Conservation (phyloP, 2,888 invertebrate genomes). For the Lasiommata megera region DNA sequence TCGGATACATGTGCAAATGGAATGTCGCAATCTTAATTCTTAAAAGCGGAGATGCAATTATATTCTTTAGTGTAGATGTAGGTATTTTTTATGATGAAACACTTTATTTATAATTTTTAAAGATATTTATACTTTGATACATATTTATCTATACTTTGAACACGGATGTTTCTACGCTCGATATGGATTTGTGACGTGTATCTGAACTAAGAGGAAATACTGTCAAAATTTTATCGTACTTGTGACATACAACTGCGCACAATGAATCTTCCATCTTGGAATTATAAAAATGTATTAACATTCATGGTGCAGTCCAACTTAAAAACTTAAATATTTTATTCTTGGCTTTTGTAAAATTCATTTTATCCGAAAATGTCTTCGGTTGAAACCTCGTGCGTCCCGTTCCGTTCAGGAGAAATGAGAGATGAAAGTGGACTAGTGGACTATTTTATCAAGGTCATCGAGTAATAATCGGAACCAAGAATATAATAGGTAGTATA, state of each 20-base stretch:
- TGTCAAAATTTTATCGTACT: conserved; percentile 21
- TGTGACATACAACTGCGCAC: conserved; percentile 38
- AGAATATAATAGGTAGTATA: too few species aligned
- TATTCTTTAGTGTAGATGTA: conserved; percentile 6
- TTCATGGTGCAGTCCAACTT: conserved; percentile 30
- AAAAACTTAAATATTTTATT: too few species aligned
- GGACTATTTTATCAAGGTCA: too few species aligned
- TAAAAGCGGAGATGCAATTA: not conserved
- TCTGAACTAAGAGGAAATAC: conserved; percentile 14
- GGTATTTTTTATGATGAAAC: conserved; percentile 2
- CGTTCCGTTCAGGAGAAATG: too few species aligned
- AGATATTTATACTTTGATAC: conserved; percentile 9
- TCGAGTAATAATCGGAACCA: too few species aligned
- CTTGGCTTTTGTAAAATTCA: too few species aligned
- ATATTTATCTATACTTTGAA: not conserved
- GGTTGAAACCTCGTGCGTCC: too few species aligned
- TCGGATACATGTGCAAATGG: conserved; percentile 37
- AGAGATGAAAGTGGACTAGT: too few species aligned
- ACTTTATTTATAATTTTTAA: conserved; percentile 15
- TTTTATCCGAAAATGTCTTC: too few species aligned
- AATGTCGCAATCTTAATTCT: conserved; percentile 2
- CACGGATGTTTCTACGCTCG: not conserved
- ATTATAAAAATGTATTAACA: conserved; percentile 9
- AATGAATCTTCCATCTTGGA: conserved; percentile 52
- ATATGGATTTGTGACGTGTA: conserved; percentile 9